These are phyloP conservation scores for Antennarius striatus DNA, from an alignment of 2,113 vertebrate species.

Conservation along the genomic window DNA sequence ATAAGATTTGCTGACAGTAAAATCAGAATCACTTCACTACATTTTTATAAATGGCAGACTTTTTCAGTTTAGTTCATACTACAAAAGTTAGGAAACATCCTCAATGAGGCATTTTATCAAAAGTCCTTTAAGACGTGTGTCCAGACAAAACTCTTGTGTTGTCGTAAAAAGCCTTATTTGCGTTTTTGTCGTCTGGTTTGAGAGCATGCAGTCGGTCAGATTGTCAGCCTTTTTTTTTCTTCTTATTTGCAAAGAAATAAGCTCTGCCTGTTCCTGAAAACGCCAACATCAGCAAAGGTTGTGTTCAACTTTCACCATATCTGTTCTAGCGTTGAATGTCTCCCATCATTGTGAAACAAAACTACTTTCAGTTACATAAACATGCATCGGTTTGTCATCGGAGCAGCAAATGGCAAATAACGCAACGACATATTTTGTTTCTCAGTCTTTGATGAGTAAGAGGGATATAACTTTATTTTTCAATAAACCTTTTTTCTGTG, in stretches of 20 bases:
- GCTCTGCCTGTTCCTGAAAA: not conserved
- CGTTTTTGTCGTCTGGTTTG: not conserved
- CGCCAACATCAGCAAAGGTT: not conserved
- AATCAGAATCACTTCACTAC: not conserved
- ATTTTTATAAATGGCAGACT: too few species aligned
- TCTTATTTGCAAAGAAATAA: too few species aligned
- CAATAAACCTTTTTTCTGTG: conserved; percentile 94
- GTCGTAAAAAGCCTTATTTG: conserved; percentile 32
- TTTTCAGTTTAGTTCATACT: too few species aligned
- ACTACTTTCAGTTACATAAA: conserved; percentile 10
- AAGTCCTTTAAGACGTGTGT: not conserved
- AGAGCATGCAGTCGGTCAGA: conserved; percentile 5
- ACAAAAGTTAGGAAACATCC: too few species aligned
- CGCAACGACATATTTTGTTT: conserved; percentile 13
- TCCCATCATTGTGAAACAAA: conserved; percentile 16
- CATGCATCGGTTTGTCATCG: conserved; percentile 15
- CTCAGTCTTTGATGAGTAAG: conserved; percentile 72
- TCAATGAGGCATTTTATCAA: not conserved
- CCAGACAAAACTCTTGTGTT: not conserved
- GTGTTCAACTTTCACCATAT: not conserved
- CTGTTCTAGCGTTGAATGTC: conserved; percentile 32
- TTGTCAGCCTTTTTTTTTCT: conserved; percentile 8
- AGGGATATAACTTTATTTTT: conserved; percentile 98
- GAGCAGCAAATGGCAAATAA: conserved; percentile 25
- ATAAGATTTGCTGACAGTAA: not conserved